Base-by-base conservation (phyloP, 1,140 invertebrate species). In the Coboldia fuscipes region DNA sequence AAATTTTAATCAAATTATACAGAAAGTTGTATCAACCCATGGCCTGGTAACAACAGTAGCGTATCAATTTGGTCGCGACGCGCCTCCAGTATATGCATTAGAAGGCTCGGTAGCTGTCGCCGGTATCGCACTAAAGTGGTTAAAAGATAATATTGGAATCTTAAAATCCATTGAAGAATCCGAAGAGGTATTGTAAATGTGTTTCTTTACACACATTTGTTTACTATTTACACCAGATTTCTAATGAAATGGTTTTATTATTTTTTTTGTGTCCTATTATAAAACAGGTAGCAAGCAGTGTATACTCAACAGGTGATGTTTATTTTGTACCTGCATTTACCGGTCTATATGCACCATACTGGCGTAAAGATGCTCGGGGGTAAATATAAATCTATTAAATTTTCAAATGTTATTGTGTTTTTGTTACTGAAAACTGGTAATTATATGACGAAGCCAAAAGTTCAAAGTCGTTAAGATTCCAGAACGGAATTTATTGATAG, bases 311-410 rank as follows among this genome's bases (percentile, higher is more conserved):
- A 5, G 79, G 78, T 15, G 85, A 84, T 44, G 77, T 94, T 37
- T 89, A 85, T 51, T 97, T 97, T 57, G 92, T 97, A 8, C 92
- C 92, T 1, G 84, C 83, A 6, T 92, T 97, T 53, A 80, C 78
- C 36, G 94, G 93, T 3, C 57, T 98, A 0, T 96, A 90, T 54
- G 92, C 92, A 28, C 93, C 94, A 0, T 88, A 94, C 54, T 97
- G 90, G 90, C 65, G 77, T 43, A 74, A 82, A 45, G 83, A 92
- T 62, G 90, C 90, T 3, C 67, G 86, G 56, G 86, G 88, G 75
- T 79, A 31, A 27, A 16, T 29, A 22, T n/a, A n/a, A n/a, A n/a
- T n/a, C n/a, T n/a, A n/a, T n/a, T n/a, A n/a, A n/a, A n/a, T n/a
- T n/a, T n/a, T n/a, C n/a, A n/a, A n/a, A n/a, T n/a, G n/a, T n/a